Evolutionary conservation across 2,113 vertebrate genomes (phyloP).

Genomic region (Lipophrys pholis): DNA sequence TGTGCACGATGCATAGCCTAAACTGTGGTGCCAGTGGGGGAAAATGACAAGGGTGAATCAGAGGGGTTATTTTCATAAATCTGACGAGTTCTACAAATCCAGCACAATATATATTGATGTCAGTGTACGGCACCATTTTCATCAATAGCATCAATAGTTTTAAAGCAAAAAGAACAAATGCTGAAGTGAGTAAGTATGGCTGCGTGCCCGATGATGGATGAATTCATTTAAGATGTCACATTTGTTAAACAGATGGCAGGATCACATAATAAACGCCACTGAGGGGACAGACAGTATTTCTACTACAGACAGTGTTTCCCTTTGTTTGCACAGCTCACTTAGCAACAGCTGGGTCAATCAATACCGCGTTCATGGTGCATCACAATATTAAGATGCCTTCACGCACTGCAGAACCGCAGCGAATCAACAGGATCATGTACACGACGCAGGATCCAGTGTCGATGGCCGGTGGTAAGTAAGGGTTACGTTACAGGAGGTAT

Average conservation of each 20-base stretch:
- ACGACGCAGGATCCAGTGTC: background rate
- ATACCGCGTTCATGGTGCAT: conserved; percentile 18
- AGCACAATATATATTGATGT: too few species aligned
- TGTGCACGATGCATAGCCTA: too few species aligned
- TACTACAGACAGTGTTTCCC: conserved; percentile 2
- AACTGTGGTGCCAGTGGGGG: too few species aligned
- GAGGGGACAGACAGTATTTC: conserved; percentile 26
- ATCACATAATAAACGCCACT: background rate
- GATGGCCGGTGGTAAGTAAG: background rate
- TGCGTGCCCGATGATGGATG: too few species aligned
- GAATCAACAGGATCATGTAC: conserved; percentile 9
- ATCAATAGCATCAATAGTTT: too few species aligned
- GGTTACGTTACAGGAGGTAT: conserved; percentile 21
- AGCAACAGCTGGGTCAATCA: conserved; percentile 53
- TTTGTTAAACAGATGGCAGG: conserved; percentile 35
- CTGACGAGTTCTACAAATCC: too few species aligned
- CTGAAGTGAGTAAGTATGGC: too few species aligned
- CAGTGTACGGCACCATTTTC: too few species aligned
- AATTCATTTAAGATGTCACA: background rate
- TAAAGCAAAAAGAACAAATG: too few species aligned
- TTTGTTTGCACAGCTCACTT: conserved; percentile 48
- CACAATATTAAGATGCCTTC: background rate
- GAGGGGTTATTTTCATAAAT: too few species aligned
- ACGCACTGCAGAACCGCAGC: background rate
- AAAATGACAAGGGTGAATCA: too few species aligned